Base-by-base conservation (phyloP, 2,797 vertebrate species). In the Hozukius guyotensis region DNA sequence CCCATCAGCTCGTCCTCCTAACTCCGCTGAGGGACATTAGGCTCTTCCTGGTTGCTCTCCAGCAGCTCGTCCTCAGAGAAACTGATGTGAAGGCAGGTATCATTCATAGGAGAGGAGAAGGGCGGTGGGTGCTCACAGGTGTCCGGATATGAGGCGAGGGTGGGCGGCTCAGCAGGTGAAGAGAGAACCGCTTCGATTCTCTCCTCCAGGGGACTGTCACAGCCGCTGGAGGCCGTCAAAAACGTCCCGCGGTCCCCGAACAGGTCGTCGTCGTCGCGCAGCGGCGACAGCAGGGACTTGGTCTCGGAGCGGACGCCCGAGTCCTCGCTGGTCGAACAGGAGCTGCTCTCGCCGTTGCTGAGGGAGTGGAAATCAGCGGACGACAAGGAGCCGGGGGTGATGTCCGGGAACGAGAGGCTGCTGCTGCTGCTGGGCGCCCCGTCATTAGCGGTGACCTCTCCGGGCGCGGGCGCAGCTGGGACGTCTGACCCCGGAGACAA, bases 31-130 rank as follows among this genome's bases (percentile, higher is more conserved):
- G 94, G 89, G 75, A 85, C 69, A 1, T 57, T 18, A 2, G 86
- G 68, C 46, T 94, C 92, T n/a, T 93, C 95, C 52, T 90, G 84
- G 76, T 74, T 83, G 65, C 91, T 92, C 73, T 96, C 95, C 77
- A 94, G 90, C 72, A 96, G 90, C 89, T 97, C 96, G 4, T 97
- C 97, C 75, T 98, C 97, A 0, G 97, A 97, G 83, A 98, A 95
- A 70, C 97, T 97, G 93, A 97, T 97, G 88, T 97, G 97, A 78
- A 98, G 93, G 88, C 96, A 94, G 62, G 97, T 98, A 20, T 97
- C 94, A 0, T 97, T 94, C 2, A 93, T 42, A 0, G 92, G 92
- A 0, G 93, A 90, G 32, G 91, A 94, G 87, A 96, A 93, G 18
- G 94, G 93, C 69, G 90, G 73, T 0, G 84, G 82, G 69, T 77